Evolutionary conservation across 2,888 invertebrate genomes (phyloP).

Genomic region (Aleiodes leptofemur): DNA sequence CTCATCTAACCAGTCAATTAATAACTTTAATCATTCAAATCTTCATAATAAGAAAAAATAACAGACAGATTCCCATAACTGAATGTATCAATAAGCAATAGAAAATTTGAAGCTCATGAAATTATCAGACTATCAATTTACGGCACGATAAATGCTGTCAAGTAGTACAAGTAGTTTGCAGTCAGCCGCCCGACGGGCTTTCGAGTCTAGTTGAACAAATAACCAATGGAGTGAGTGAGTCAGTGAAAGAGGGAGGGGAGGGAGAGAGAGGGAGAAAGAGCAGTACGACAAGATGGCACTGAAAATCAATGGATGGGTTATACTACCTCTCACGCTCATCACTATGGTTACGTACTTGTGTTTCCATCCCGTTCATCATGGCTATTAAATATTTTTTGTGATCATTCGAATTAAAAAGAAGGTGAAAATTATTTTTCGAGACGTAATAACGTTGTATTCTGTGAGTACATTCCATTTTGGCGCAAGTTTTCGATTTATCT

Average conservation of each 20-base stretch:
- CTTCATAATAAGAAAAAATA: background rate
- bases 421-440: constrained; percentile 11
- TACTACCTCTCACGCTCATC: constrained; percentile 62
- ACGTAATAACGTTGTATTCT: background rate
- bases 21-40: too few species aligned
- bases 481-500: too few species aligned
- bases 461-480: too few species aligned
- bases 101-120: constrained; percentile 4
- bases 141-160: constrained; percentile 24
- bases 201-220: too few species aligned
- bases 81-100: constrained; percentile 15
- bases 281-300: constrained; percentile 73
- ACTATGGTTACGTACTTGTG: constrained; percentile 72
- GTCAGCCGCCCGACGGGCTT: constrained; percentile 50
- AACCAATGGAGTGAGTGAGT: too few species aligned
- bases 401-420: constrained; percentile 19
- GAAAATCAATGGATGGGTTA: constrained; percentile 73
- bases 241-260: too few species aligned
- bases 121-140: constrained; percentile 13
- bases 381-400: constrained; percentile 11
- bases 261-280: constrained; percentile 53
- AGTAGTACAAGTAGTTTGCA: constrained; percentile 34
- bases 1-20: too few species aligned
- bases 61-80: constrained; percentile 8
- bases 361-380: constrained; percentile 46